Evolutionary conservation across 2,888 invertebrate species (phyloP).

Genomic region (Melanophora roralis): DNA sequence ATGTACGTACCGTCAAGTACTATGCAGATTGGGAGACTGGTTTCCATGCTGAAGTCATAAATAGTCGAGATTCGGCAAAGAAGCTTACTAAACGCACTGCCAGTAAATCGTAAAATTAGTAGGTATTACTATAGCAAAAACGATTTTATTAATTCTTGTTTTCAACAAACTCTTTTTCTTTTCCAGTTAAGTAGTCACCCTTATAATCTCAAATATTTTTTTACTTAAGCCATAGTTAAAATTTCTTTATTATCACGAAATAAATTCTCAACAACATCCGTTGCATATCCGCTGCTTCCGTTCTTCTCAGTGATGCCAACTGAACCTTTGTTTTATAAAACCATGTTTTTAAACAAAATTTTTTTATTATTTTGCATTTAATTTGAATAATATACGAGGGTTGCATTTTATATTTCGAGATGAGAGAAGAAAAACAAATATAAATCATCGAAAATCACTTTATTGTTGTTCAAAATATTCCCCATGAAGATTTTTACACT

Average conservation of each 20-base stretch:
- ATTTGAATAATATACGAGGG: too few relatives aligned
- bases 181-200: conserved; percentile 61
- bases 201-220: conserved; percentile 56
- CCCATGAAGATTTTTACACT: too few relatives aligned
- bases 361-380: too few relatives aligned
- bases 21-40: conserved; percentile 88
- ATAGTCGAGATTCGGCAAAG: conserved; percentile 79
- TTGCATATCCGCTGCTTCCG: too few relatives aligned
- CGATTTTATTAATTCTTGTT: not conserved
- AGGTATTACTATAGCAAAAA: conserved; percentile 44
- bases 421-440: too few relatives aligned
- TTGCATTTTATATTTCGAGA: too few relatives aligned
- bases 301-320: too few relatives aligned
- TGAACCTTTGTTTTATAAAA: too few relatives aligned
- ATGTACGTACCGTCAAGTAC: conserved; percentile 85
- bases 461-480: too few relatives aligned
- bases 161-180: not conserved
- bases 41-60: conserved; percentile 85
- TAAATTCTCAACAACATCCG: conserved; percentile 1
- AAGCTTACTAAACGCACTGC: conserved; percentile 72
- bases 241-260: conserved; percentile 36
- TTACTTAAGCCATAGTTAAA: conserved; percentile 45
- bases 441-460: too few relatives aligned
- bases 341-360: too few relatives aligned
- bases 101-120: conserved; percentile 67